Evolutionary conservation across 2,888 invertebrate species (phyloP).

Genomic region (Coecobrya sp.): DNA sequence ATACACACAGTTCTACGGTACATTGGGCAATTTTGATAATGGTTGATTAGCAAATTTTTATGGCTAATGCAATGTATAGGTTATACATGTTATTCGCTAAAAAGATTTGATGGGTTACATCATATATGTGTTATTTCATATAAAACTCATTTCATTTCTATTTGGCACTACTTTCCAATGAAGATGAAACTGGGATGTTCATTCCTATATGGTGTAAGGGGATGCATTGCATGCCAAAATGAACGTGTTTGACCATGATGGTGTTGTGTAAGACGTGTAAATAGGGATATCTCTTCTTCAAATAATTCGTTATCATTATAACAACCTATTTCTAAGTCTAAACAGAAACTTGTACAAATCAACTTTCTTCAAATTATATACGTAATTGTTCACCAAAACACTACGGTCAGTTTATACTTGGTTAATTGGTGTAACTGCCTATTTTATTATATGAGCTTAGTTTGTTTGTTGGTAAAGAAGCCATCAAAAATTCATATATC

Average conservation of each 20-base stretch:
- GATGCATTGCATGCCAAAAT: not conserved
- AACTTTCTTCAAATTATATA: no score
- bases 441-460: not conserved
- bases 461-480: not conserved
- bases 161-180: slow-evolving; percentile 45
- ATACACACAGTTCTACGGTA: not conserved
- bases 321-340: not conserved
- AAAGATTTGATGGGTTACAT: not conserved
- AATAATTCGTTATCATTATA: not conserved
- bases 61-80: slow-evolving; percentile 19
- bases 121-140: not conserved
- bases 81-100: not conserved
- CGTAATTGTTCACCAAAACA: no score
- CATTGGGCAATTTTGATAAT: slow-evolving; percentile 3
- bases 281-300: not conserved
- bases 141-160: not conserved
- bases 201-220: not conserved
- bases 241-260: not conserved
- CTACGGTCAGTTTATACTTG: no score
- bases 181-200: slow-evolving; percentile 23
- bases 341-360: no score
- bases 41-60: slow-evolving; percentile 53
- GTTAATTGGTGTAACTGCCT: not conserved
- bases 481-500: not conserved
- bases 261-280: not conserved